Evolutionary conservation across 2,888 invertebrate genomes (phyloP), one percentile per base, ranked within the genome.

Genomic region (Rugalucina vietnamica): DNA sequence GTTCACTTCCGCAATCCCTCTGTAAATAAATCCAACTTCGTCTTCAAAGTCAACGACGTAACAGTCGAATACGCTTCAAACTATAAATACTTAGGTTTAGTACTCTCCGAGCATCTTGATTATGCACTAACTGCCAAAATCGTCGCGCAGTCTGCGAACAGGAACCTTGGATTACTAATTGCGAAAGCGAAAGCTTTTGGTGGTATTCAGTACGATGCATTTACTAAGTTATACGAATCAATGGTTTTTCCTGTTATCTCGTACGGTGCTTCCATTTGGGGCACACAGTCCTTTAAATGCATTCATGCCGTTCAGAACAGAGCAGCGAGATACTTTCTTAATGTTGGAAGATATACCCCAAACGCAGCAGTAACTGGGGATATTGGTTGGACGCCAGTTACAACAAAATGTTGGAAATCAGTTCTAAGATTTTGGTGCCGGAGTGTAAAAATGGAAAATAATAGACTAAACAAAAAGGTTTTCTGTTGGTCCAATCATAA

Each of bases 81-180:
- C 21, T 76, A 81, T 71, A 37, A 76, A 50, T 81, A 81, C 32
- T 54, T 81, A 49, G 75, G 76, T 8, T 39, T 81, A 27, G 37
- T 81, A 34, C 36, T 81, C 24, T 71, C 36, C n/a, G 75, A 81
- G 39, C 32, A n/a, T 76, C 43, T 75, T 2, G 80, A 81, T 65
- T 81, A 73, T 43, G 43, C 75, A 36, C 50, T 69, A 54, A 81
- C 50, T 54, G 57, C 73, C 1, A 81, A 81, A 76, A 4, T 24
- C 18, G 80, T 65, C 34, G 79, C 79, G 2, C 39, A 60, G 34
- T 79, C 74, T 71, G 80, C 80, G 54, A 50, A 10, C 29, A 32
- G 74, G 21, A 29, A 49, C 18, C 32, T 74, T 10, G 74, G 54
- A 2, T 14, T 71, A 21, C 8, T 34, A 14, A 71, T 71, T 27